Conservation (phyloP, 2,797 vertebrate genomes). For the Linurgus olivaceus region DNA sequence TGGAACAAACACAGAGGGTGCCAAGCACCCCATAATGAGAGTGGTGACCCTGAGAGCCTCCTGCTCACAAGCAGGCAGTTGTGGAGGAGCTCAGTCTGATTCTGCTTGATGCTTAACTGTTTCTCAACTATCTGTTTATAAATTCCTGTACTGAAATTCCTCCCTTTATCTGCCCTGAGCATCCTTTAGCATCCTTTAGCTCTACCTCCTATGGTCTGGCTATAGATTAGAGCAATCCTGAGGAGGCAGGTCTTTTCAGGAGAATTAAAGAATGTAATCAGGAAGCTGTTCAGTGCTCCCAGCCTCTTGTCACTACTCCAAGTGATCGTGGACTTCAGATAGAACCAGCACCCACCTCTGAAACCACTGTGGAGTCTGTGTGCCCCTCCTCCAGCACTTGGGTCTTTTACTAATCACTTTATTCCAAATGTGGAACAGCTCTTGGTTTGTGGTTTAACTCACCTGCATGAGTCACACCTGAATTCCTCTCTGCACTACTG, state of each 20-base stretch:
- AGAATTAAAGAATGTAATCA: neutral
- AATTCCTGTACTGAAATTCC: neutral
- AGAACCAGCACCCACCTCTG: neutral
- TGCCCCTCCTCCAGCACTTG: neutral
- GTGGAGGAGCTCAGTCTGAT: neutral
- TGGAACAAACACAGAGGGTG: neutral
- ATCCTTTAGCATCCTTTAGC: neutral
- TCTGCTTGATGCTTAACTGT: neutral
- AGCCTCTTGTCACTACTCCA: neutral
- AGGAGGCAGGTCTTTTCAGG: neutral
- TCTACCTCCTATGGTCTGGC: neutral
- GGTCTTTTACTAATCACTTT: neutral
- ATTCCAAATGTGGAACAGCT: neutral
- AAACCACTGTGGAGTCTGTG: neutral
- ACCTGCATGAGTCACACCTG: neutral
- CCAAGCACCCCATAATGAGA: neutral
- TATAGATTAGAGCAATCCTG: neutral
- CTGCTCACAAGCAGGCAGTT: rapidly evolving
- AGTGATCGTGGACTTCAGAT: neutral
- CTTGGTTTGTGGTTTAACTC: neutral
- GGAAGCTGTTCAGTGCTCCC: neutral
- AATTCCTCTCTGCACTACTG: neutral
- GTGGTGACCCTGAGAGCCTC: neutral
- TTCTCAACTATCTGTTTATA: neutral
- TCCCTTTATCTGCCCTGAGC: neutral